Evolutionary conservation across 2,797 vertebrate species (phyloP), one percentile per base, ranked within the genome.

Genomic region (Taenioides sp.): DNA sequence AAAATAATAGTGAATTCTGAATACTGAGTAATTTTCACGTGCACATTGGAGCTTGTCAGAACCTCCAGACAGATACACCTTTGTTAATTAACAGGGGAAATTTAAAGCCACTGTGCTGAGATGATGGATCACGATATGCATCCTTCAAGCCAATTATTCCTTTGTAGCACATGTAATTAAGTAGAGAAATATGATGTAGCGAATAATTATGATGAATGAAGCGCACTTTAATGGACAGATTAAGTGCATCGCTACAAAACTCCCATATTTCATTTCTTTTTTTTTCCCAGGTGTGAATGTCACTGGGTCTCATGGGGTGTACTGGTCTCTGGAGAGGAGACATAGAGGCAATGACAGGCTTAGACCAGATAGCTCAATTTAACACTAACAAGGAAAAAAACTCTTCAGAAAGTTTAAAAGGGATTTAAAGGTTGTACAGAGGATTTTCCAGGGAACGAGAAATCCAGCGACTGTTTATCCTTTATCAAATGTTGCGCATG

Each of bases 151-250:
- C 86, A 92, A 92, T 94, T 93, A 91, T 93, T 92, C 80, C 84
- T 91, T 91, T 92, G 89, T 92, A 91, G 84, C 91, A 89, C 89
- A 89, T 92, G 90, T 90, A 93, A 94, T 94, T 93, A 93, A 86
- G 89, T 90, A 84, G 84, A 81, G 85, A 92, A 93, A 92, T 93
- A 88, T 90, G 91, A 92, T 89, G 88, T 92, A 82, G 79, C 31
- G 54, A 90, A 93, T 92, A 93, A 94, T 93, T 92, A 90, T 90
- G 91, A 94, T 93, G 92, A 92, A 94, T 92, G 80, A 83, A 43
- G 73, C 88, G 84, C 88, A 91, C 91, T 92, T 88, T 74, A 91
- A 93, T 70, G 72, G 90, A 92, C 89, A 91, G 89, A 92, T 93
- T 92, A 92, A 94, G 89, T 87, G 85, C 82, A 85, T 82, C 82